Conservation (phyloP, 2,113 vertebrate species). For the Odocoileus hemionus region DNA sequence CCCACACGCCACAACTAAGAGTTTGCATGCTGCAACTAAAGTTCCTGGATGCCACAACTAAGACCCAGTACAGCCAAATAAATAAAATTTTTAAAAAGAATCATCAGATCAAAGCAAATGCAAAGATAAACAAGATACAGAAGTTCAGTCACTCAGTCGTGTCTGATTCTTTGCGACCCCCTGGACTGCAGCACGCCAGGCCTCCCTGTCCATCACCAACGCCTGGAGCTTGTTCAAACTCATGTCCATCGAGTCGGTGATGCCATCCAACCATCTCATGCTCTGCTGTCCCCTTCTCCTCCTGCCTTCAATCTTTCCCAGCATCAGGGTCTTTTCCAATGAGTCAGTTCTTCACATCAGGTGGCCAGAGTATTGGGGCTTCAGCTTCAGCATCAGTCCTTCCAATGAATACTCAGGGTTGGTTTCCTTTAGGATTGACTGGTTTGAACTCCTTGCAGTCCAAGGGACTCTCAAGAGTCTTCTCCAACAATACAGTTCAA, state of each 20-base stretch:
- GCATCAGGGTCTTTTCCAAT: neutral
- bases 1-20: neutral
- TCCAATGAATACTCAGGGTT: neutral
- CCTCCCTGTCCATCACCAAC: neutral
- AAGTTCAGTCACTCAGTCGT: neutral
- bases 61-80: neutral
- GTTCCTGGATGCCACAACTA: neutral
- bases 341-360: neutral
- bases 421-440: neutral
- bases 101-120: neutral
- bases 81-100: neutral
- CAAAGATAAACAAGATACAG: neutral
- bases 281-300: neutral
- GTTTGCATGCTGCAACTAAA: neutral
- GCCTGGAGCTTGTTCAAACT: accelerated
- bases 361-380: neutral
- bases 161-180: neutral
- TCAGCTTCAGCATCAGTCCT: neutral
- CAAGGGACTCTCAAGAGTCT: neutral
- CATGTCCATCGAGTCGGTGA: neutral
- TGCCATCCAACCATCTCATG: neutral
- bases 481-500: neutral
- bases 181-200: neutral
- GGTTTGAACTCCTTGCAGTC: neutral
- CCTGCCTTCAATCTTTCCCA: neutral